phyloP scores from a whole-genome alignment of 2,888 invertebrate genomes.

The Rhyacophila evoluta region DNA sequence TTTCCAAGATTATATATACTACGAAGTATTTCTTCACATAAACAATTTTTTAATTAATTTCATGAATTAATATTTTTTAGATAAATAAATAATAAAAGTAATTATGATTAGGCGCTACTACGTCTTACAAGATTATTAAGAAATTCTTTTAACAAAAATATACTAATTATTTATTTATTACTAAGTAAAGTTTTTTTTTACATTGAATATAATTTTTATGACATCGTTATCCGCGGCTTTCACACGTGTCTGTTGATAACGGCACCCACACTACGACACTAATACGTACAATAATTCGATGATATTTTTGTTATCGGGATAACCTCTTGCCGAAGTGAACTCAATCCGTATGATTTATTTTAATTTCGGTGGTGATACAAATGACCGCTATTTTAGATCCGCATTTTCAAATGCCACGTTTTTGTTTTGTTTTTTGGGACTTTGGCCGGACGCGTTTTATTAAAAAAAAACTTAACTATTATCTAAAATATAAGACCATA shows the following conservation, averaged over 20 bases:
- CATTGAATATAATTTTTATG: background rate
- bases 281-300: constrained; percentile 15
- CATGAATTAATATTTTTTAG: background rate
- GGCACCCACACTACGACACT: background rate
- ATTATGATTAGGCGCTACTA: background rate
- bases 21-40: no score
- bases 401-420: background rate
- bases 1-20: no score
- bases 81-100: background rate
- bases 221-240: background rate
- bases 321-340: constrained; percentile 2
- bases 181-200: background rate
- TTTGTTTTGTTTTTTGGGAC: background rate
- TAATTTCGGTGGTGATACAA: background rate
- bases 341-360: constrained; percentile 12
- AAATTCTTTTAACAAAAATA: background rate
- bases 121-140: background rate
- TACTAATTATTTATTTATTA: background rate
- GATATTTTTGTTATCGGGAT: background rate
- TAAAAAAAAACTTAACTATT: no score
- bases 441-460: background rate
- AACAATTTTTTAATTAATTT: no score
- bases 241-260: background rate
- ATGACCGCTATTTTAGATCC: constrained; percentile 12
- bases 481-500: no score